phyloP scores from a whole-genome alignment of 2,113 vertebrate genomes.

The Cochlearius cochlearius region DNA sequence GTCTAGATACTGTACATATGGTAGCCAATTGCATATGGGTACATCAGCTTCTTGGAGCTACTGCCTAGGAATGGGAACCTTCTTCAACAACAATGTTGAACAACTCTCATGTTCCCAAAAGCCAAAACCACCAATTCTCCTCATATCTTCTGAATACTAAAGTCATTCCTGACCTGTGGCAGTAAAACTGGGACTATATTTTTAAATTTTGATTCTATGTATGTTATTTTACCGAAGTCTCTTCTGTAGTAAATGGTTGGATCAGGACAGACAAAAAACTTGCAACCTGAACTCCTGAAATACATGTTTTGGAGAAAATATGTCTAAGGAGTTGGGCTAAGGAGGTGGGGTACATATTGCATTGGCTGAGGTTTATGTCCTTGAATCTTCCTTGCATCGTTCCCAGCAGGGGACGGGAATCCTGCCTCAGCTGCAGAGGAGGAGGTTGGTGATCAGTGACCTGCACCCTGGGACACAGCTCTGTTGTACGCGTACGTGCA shows the following conservation, averaged over 20 bases:
- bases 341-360: not conserved
- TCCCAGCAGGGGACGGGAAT: not conserved
- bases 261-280: not conserved
- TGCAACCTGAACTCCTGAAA: not conserved
- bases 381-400: not conserved
- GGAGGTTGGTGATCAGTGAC: not conserved
- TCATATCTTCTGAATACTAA: not conserved
- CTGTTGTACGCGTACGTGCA: rapidly evolving
- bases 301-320: not conserved
- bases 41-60: not conserved
- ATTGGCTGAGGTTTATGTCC: not conserved
- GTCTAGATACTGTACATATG: not conserved
- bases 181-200: not conserved
- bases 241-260: not conserved
- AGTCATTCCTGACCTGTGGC: not conserved
- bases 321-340: not conserved
- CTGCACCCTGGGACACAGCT: too few species aligned
- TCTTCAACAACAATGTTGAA: not conserved
- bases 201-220: not conserved
- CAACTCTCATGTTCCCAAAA: not conserved
- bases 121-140: not conserved
- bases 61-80: not conserved
- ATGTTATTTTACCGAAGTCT: not conserved
- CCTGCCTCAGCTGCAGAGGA: not conserved
- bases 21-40: not conserved